These are phyloP conservation scores for Pristionchus japonicus DNA, from an alignment of 2,888 invertebrate genomes.

Conservation along the genomic window DNA sequence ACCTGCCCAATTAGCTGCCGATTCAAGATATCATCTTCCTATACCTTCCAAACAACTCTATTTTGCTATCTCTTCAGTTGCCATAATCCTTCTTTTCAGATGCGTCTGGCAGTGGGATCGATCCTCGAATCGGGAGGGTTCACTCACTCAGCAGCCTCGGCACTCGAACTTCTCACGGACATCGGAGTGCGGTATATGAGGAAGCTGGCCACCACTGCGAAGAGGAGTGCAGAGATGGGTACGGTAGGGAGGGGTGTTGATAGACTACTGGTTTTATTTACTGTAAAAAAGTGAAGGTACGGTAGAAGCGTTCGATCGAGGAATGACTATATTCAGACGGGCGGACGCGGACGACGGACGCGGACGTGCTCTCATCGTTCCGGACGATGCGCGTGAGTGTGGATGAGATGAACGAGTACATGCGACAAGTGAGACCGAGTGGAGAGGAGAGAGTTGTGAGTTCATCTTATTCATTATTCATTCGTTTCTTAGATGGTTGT, in stretches of 20 bases:
- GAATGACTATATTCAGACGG: constrained; percentile 1
- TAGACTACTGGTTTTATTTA: not conserved
- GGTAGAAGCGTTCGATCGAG: not conserved
- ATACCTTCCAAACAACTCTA: no score
- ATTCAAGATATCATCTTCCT: no score
- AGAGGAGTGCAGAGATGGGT: not conserved
- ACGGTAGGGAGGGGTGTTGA: not conserved
- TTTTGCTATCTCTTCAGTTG: no score
- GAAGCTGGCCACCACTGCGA: not conserved
- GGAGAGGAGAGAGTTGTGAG: constrained; percentile 16
- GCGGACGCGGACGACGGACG: not conserved
- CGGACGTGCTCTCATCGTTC: not conserved
- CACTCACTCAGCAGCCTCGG: constrained; percentile 10
- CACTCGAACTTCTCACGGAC: constrained; percentile 12
- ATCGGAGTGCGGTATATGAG: constrained; percentile 36
- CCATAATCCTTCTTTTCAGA: not conserved
- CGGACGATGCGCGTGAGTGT: constrained; percentile 14
- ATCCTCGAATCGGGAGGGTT: constrained; percentile 35
- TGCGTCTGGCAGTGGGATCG: constrained; percentile 38
- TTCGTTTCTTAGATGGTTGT: no score
- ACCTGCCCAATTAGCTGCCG: no score
- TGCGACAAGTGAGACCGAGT: constrained; percentile 47
- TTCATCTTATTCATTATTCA: not conserved
- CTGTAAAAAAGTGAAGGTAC: not conserved
- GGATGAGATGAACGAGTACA: constrained; percentile 52